Conservation (phyloP, 2,113 vertebrate species). For the Ophthalmolycus amberensis region DNA sequence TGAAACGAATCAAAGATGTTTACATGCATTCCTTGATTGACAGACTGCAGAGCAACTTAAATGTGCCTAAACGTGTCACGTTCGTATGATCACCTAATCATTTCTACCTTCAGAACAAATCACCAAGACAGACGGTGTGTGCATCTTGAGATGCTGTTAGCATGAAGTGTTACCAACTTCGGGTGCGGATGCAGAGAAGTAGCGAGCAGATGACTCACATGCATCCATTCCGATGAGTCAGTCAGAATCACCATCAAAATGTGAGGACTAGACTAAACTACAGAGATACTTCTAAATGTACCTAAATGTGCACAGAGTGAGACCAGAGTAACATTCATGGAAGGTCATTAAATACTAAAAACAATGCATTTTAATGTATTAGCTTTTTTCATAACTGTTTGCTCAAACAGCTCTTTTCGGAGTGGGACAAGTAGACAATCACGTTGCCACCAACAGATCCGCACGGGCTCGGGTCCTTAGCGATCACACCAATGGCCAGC, state of each 20-base stretch:
- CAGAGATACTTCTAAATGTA: not conserved
- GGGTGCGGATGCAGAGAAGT: not conserved
- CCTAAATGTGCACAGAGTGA: slow-evolving; percentile 12
- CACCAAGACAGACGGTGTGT: not conserved
- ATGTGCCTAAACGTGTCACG: not conserved
- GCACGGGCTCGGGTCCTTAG: not conserved
- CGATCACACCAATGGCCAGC: slow-evolving; percentile 6
- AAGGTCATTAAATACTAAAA: slow-evolving; percentile 47
- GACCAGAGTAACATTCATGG: not conserved
- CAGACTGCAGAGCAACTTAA: not conserved
- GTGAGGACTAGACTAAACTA: not conserved
- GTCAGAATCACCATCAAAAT: not conserved
- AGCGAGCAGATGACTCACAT: not conserved
- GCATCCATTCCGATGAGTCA: slow-evolving; percentile 8
- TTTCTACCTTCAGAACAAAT: not conserved
- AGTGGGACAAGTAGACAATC: slow-evolving; percentile 1
- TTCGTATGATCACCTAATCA: not conserved
- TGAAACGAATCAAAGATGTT: not conserved
- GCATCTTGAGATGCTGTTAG: not conserved
- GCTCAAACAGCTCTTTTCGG: not conserved
- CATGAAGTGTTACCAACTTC: not conserved
- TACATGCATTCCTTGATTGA: not conserved
- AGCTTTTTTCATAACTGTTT: slow-evolving; percentile 11
- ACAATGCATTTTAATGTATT: slow-evolving; percentile 32
- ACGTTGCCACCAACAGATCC: not conserved